These are phyloP conservation scores for Sebastes flavidus DNA, from an alignment of 2,797 vertebrate species.

Conservation along the genomic window DNA sequence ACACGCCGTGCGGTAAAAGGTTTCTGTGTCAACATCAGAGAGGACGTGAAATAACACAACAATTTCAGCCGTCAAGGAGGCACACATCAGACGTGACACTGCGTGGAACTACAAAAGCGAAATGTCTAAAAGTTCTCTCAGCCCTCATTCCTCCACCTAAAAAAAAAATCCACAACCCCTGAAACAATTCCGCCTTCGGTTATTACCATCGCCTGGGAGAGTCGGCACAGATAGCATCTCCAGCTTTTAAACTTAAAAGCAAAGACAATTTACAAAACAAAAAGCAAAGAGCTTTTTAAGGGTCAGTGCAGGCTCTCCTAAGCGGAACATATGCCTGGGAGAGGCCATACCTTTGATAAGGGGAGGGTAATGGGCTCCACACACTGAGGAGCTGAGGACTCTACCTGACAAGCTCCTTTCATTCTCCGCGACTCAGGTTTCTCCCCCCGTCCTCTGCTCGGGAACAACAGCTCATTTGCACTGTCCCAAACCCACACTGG, in stretches of 20 bases:
- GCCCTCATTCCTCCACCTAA: slow-evolving; percentile 41
- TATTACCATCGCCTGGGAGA: slow-evolving; percentile 76
- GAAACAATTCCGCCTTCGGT: slow-evolving; percentile 72
- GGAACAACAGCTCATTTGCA: slow-evolving; percentile 81
- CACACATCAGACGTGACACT: slow-evolving; percentile 73
- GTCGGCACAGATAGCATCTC: slow-evolving; percentile 81
- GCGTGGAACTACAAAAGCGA: slow-evolving; percentile 74
- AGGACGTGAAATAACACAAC: slow-evolving; percentile 76
- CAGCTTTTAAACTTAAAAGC: slow-evolving; percentile 87
- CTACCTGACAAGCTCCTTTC: slow-evolving; percentile 85
- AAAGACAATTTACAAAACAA: slow-evolving; percentile 90
- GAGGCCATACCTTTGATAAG: slow-evolving; percentile 84
- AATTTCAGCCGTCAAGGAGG: slow-evolving; percentile 73
- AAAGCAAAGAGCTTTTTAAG: slow-evolving; percentile 86
- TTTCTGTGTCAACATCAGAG: slow-evolving; percentile 81
- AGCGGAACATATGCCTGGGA: slow-evolving; percentile 86
- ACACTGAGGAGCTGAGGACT: slow-evolving; percentile 73
- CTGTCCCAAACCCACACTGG: slow-evolving; percentile 62
- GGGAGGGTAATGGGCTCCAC: slow-evolving; percentile 80
- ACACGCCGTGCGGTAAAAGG: slow-evolving; percentile 75
- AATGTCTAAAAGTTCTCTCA: slow-evolving; percentile 54
- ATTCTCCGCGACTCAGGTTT: slow-evolving; percentile 83
- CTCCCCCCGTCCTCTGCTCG: slow-evolving; percentile 65
- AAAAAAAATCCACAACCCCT: slow-evolving; percentile 34
- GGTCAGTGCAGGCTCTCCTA: slow-evolving; percentile 85